phyloP scores from a whole-genome alignment of 2,113 vertebrate genomes.

The Hymenochirus boettgeri region DNA sequence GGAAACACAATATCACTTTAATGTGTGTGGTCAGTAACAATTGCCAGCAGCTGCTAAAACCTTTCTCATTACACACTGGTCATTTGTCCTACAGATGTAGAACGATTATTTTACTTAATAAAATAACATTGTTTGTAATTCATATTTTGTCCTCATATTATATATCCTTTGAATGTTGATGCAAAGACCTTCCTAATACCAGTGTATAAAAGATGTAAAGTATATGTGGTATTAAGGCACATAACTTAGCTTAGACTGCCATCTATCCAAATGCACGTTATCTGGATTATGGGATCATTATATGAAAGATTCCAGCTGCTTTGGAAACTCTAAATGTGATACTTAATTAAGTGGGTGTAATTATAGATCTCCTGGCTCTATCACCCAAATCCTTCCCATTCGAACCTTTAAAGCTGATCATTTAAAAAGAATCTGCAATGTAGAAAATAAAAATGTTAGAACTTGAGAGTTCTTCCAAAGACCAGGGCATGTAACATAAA shows the following conservation, averaged over 20 bases:
- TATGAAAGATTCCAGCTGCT: conserved; percentile 34
- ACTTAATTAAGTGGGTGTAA: conserved; percentile 27
- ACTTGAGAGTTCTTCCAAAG: background rate
- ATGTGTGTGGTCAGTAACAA: conserved; percentile 57
- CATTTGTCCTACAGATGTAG: conserved; percentile 40
- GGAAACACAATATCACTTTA: conserved; percentile 51
- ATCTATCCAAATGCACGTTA: conserved; percentile 7
- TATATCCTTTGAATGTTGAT: conserved; percentile 18
- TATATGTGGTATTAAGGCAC: background rate
- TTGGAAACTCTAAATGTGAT: background rate
- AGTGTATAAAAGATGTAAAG: conserved; percentile 15
- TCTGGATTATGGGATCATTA: conserved; percentile 2
- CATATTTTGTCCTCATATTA: conserved; percentile 31
- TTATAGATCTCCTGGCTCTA: background rate
- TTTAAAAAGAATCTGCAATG: background rate
- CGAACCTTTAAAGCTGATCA: background rate
- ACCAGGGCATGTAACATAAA: background rate
- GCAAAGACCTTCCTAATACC: conserved; percentile 5
- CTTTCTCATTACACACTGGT: conserved; percentile 50
- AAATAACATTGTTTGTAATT: conserved; percentile 40
- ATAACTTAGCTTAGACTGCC: background rate
- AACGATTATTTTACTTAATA: conserved; percentile 56
- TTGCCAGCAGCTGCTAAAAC: conserved; percentile 56
- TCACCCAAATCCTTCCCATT: background rate
- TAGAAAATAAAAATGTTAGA: background rate